Evolutionary conservation across 1,140 invertebrate species (phyloP).

Genomic region (Anagrus nilaparvatae): DNA sequence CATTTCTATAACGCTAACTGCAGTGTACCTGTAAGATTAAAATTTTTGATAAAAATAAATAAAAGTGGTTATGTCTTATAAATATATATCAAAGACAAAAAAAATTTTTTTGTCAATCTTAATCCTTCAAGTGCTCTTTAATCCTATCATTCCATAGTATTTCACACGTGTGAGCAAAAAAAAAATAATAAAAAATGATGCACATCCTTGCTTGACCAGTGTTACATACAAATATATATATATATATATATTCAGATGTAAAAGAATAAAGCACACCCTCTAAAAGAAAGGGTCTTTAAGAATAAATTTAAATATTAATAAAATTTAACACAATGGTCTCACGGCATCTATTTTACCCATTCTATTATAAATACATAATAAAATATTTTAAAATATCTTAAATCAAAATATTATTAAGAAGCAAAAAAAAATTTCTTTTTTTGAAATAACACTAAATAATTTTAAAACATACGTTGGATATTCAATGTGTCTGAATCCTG

Average conservation of each 20-base stretch:
- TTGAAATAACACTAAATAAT: constrained; percentile 38
- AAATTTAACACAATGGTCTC: constrained; percentile 20
- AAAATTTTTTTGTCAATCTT: constrained; percentile 4
- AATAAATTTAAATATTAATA: constrained; percentile 27
- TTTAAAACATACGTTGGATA: constrained; percentile 93
- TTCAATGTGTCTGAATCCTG: constrained; percentile 88
- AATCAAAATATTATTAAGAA: constrained; percentile 1
- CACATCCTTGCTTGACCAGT: constrained; percentile 24
- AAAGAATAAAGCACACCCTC: constrained; percentile 20
- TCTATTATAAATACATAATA: constrained; percentile 17
- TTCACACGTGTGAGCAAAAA: constrained; percentile 15
- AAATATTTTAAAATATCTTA: constrained; percentile 25
- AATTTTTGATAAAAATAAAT: not conserved
- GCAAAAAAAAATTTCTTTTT: too few relatives aligned
- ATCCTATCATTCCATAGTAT: constrained; percentile 14
- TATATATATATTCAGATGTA: too few relatives aligned
- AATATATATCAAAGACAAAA: not conserved
- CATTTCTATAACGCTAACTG: constrained; percentile 86
- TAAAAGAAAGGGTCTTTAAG: constrained; percentile 19
- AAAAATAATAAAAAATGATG: too few relatives aligned
- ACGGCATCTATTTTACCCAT: constrained; percentile 19
- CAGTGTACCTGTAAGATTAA: constrained; percentile 67
- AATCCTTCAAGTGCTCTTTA: constrained; percentile 19
- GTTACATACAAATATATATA: too few relatives aligned
- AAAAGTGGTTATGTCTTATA: not conserved